phyloP scores from a whole-genome alignment of 2,888 invertebrate species.

The Pristionchus mayeri region DNA sequence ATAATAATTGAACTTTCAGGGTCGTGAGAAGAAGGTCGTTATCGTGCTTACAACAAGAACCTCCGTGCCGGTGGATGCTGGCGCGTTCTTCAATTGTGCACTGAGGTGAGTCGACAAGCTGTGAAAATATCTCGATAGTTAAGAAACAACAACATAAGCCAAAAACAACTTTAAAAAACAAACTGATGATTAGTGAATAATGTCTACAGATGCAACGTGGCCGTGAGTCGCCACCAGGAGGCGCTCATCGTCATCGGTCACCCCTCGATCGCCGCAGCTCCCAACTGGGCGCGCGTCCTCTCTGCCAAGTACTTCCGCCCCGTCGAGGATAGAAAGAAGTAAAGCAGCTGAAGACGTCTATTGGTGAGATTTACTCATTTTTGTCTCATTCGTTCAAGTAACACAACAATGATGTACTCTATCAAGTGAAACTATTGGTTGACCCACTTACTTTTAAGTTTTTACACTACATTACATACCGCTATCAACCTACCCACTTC shows the following conservation, averaged over 20 bases:
- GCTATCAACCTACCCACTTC: no score
- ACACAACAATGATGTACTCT: no score
- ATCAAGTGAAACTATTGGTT: no score
- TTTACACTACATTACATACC: no score
- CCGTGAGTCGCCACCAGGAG: conserved; percentile 26
- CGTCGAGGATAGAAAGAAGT: neutral
- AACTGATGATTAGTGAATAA: neutral
- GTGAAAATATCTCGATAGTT: no score
- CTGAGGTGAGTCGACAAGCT: neutral
- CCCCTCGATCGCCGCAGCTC: neutral
- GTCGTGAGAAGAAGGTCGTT: conserved; percentile 18
- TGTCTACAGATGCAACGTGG: conserved; percentile 9
- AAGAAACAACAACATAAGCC: no score
- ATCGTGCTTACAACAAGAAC: neutral
- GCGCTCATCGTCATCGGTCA: conserved; percentile 20
- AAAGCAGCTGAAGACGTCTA: no score
- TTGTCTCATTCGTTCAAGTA: no score
- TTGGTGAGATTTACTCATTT: no score
- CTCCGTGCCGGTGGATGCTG: neutral
- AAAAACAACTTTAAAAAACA: no score
- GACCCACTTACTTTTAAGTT: no score
- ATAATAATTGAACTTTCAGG: neutral
- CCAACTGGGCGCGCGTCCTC: neutral
- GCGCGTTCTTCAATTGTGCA: neutral
- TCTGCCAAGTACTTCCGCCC: neutral